Conservation (phyloP, 2,797 vertebrate species). For the Eulemur coronatus region DNA sequence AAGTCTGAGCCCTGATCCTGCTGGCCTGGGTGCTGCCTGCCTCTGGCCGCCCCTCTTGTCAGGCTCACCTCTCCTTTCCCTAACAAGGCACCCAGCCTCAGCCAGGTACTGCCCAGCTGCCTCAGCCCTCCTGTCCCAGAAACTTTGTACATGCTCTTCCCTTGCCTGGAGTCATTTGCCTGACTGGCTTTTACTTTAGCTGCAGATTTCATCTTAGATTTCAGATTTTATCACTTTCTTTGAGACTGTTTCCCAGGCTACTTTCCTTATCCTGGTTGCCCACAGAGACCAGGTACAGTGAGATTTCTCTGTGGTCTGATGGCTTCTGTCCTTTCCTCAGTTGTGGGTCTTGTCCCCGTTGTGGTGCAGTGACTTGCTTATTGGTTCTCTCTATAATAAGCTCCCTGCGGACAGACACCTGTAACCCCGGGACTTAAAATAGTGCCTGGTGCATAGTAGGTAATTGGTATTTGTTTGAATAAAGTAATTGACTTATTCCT, state of each 20-base stretch:
- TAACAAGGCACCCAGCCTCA: accelerated
- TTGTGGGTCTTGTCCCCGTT: accelerated
- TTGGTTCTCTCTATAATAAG: neutral
- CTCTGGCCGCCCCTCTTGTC: too few relatives aligned
- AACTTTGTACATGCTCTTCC: accelerated
- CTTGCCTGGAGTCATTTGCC: neutral
- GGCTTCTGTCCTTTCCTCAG: accelerated
- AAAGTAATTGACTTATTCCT: neutral
- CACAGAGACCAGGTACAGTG: neutral
- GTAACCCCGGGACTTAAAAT: neutral
- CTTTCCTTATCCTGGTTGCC: neutral
- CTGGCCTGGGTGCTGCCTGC: neutral
- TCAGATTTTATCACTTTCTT: neutral
- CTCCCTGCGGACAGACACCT: too few relatives aligned
- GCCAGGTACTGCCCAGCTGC: too few relatives aligned
- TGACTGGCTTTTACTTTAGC: neutral
- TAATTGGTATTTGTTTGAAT: neutral
- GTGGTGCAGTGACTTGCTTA: accelerated
- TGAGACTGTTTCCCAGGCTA: neutral
- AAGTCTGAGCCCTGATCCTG: too few relatives aligned
- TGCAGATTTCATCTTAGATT: neutral
- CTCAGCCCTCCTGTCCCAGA: neutral
- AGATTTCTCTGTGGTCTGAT: accelerated
- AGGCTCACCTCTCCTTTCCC: neutral
- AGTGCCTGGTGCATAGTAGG: neutral